Evolutionary conservation across 2,797 vertebrate species (phyloP).

Genomic region (Cyclura pinguis): DNA sequence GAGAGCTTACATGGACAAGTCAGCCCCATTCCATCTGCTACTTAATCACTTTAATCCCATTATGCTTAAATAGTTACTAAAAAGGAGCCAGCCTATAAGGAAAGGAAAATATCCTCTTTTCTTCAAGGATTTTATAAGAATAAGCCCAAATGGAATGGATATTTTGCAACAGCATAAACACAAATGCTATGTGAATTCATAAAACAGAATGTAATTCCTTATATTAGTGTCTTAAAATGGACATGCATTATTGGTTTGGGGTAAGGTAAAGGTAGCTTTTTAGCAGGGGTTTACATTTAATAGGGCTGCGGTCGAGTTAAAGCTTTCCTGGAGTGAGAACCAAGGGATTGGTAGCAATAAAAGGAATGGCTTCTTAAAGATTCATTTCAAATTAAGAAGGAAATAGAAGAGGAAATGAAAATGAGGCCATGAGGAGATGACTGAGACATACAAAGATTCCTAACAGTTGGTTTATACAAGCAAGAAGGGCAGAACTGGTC

Average conservation of each 20-base stretch:
- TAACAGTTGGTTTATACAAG: background rate
- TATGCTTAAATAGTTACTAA: conserved; percentile 59
- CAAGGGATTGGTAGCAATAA: background rate
- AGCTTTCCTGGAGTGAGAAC: background rate
- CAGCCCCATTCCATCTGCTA: conserved; percentile 46
- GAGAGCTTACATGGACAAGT: background rate
- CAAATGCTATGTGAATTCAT: conserved; percentile 28
- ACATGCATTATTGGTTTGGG: background rate
- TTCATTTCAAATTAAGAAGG: background rate
- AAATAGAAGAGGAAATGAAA: too few relatives aligned
- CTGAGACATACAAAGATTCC: background rate
- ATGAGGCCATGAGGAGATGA: too few relatives aligned
- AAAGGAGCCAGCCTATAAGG: conserved; percentile 21
- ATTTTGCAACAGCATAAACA: background rate
- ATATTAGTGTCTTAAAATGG: background rate
- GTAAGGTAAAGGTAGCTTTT: background rate
- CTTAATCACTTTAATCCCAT: conserved; percentile 57
- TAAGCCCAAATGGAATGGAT: conserved; percentile 37
- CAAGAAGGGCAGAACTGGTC: background rate
- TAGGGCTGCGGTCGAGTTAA: background rate
- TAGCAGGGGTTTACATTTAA: background rate
- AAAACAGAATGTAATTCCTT: conserved; percentile 35
- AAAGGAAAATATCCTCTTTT: conserved; percentile 31
- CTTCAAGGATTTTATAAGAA: conserved; percentile 38
- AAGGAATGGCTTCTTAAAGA: background rate